Percentiles rank a stretch among this genome's conserved stretches.
Evolutionary conservation across 2,797 vertebrate species (phyloP).

Genomic region (Protosalanx chinensis): DNA sequence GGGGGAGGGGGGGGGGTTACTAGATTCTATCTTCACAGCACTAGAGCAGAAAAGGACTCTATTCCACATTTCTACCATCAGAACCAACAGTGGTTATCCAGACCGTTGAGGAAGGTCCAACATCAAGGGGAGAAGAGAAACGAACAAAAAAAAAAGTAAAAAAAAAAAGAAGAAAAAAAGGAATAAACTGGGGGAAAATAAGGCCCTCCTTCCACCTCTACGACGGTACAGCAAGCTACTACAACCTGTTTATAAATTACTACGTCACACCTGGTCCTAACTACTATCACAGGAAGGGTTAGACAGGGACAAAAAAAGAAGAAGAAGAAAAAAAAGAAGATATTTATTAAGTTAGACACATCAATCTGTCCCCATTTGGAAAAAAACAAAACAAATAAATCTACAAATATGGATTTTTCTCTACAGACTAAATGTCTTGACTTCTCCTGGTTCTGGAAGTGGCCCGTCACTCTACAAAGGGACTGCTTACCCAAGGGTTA

Average conservation of each 20-base stretch:
- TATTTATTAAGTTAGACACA: conserved; percentile 77
- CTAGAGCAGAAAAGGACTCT: conserved; percentile 60
- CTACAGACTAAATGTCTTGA: conserved; percentile 70
- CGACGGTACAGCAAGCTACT: conserved; percentile 78
- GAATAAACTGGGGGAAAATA: conserved; percentile 51
- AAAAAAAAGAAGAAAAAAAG: conserved; percentile 48
- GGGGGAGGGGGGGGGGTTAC: conserved; percentile 26
- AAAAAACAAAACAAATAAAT: conserved; percentile 52
- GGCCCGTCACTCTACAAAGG: conserved; percentile 71
- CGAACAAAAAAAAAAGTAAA: conserved; percentile 22
- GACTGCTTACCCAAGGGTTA: conserved; percentile 80
- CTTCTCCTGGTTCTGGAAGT: conserved; percentile 76
- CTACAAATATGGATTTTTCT: conserved; percentile 71
- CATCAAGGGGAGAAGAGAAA: conserved; percentile 33
- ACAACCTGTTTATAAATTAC: conserved; percentile 86
- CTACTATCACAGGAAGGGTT: conserved; percentile 83
- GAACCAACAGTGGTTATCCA: conserved; percentile 71
- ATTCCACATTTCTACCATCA: conserved; percentile 55
- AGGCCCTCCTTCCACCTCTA: conserved; percentile 77
- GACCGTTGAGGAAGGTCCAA: conserved; percentile 56
- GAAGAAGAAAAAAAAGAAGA: conserved; percentile 55
- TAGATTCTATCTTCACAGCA: conserved; percentile 67
- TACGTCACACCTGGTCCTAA: conserved; percentile 85
- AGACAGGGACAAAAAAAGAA: conserved; percentile 58
- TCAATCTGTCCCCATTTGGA: conserved; percentile 65